These are phyloP conservation scores for Andricus curvator DNA, from an alignment of 2,888 invertebrate species.

Conservation along the genomic window DNA sequence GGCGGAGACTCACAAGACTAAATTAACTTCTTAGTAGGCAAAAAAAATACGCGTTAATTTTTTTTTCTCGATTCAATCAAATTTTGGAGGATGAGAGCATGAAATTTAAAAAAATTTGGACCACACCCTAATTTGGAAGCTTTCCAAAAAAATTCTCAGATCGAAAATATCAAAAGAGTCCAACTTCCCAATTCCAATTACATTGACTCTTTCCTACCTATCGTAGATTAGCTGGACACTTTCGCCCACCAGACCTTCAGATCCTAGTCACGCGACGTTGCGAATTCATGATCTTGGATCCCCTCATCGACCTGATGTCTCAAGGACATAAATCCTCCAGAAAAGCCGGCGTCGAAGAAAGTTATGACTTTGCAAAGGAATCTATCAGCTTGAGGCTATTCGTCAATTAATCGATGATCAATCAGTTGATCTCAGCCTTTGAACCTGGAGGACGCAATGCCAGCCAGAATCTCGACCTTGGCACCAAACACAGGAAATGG, in stretches of 20 bases:
- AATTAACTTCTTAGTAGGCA: no score
- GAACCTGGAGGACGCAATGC: slow-evolving; percentile 60
- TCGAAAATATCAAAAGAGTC: background rate
- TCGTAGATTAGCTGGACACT: background rate
- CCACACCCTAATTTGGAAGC: no score
- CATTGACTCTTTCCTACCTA: background rate
- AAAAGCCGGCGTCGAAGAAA: slow-evolving; percentile 42
- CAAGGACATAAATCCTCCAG: slow-evolving; percentile 51
- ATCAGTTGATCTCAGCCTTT: slow-evolving; percentile 10
- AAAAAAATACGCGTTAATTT: no score
- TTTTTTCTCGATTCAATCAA: no score
- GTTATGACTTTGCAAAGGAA: slow-evolving; percentile 41
- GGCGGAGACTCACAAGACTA: no score
- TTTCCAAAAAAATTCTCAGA: no score
- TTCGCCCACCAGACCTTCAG: slow-evolving; percentile 11
- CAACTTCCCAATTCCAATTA: background rate
- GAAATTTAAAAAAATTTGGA: no score
- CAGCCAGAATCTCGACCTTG: slow-evolving; percentile 71
- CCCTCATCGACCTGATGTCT: slow-evolving; percentile 38
- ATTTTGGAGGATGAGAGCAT: no score
- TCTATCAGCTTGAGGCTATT: slow-evolving; percentile 22
- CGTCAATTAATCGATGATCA: background rate
- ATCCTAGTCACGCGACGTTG: slow-evolving; percentile 55
- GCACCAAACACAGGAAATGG: slow-evolving; percentile 60
- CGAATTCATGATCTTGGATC: slow-evolving; percentile 56